phyloP scores from a whole-genome alignment of 2,797 vertebrate genomes.

The Eutrigla gurnardus region DNA sequence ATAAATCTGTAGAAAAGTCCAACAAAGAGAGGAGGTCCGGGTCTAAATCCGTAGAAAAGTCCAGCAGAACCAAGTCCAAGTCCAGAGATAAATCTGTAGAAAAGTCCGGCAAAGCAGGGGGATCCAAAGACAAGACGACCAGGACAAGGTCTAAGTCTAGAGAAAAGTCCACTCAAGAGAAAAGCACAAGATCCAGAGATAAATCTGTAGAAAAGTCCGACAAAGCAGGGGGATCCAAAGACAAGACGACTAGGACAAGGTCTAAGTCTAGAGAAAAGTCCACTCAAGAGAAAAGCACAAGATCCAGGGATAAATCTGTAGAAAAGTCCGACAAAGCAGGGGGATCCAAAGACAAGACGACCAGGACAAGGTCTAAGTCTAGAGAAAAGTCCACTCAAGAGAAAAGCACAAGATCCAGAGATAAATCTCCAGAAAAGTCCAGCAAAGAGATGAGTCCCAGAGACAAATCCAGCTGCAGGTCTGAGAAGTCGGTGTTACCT shows the following conservation, averaged over 20 bases:
- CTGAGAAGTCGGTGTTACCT: neutral
- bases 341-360: neutral
- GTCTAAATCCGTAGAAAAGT: neutral
- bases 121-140: conserved; percentile 1
- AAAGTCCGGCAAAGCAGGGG: neutral
- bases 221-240: neutral
- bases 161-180: neutral
- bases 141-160: neutral
- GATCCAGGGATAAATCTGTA: neutral
- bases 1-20: neutral
- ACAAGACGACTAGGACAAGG: conserved; percentile 2
- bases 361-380: neutral
- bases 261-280: neutral
- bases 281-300: neutral
- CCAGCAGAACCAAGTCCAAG: conserved; percentile 6
- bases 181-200: conserved; percentile 4
- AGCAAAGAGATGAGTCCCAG: neutral
- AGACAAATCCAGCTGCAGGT: neutral
- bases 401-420: neutral
- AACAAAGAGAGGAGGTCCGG: neutral
- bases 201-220: neutral
- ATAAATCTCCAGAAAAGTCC: conserved; percentile 1
- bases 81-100: neutral
- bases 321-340: neutral
- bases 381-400: neutral